Evolutionary conservation across 2,113 vertebrate species (phyloP).

Genomic region (Macroglossus sobrinus): DNA sequence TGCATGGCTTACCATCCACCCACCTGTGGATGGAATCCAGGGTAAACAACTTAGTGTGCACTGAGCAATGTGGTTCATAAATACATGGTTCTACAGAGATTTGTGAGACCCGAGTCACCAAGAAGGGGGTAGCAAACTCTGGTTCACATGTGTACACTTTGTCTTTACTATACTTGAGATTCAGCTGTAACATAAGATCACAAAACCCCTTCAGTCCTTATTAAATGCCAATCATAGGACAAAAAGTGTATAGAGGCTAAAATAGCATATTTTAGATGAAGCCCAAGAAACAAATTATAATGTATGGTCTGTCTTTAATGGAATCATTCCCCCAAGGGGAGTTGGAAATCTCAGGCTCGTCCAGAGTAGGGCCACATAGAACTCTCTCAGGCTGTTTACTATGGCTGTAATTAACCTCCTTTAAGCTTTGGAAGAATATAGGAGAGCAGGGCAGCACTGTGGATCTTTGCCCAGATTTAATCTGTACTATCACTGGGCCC

Average conservation of each 20-base stretch:
- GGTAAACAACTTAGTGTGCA: background rate
- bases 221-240: background rate
- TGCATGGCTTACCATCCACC: background rate
- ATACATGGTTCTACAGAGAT: background rate
- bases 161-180: background rate
- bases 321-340: background rate
- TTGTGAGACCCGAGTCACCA: background rate
- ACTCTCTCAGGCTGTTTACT: background rate
- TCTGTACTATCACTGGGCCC: background rate
- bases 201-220: background rate
- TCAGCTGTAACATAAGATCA: background rate
- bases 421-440: background rate
- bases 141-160: background rate
- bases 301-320: background rate
- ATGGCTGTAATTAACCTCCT: background rate
- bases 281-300: background rate
- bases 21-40: no score
- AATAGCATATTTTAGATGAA: conserved; percentile 16
- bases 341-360: background rate
- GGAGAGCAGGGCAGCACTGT: background rate
- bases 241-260: background rate
- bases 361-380: background rate
- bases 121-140: background rate
- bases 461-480: background rate
- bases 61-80: background rate